Base-by-base conservation (phyloP, 2,113 vertebrate species). In the Tor tambroides region DNA sequence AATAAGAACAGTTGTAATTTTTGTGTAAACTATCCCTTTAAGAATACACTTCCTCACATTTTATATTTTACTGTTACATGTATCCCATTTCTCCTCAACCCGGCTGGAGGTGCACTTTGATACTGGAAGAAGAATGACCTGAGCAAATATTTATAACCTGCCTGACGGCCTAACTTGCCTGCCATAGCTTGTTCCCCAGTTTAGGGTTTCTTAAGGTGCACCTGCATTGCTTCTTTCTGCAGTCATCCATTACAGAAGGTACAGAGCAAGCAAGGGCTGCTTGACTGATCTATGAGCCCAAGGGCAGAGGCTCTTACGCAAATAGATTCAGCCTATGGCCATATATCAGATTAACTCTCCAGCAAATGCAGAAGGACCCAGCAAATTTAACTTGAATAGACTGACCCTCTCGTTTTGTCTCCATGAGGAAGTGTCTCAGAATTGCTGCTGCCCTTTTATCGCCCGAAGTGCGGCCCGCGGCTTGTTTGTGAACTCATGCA, bases 291-390 rank as follows among this genome's bases (percentile, higher is more conserved):
- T 77, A 85, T 85, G 61, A 46, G 86, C 63, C 63, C 78, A 76
- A 56, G 28, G 43, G 56, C 67, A 85, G 61, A 77, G 72, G 51
- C 54, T 76, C 79, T 63, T 86, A 78, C 83, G 72, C 79, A 86
- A 83, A 89, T 83, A 89, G 86, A 85, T 85, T 71, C 87, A 86
- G 83, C 86, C 84, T 87, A 46, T 79, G 84, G 51, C 51, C 74
- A 80, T 87, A 83, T 85, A 80, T 87, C 86, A 89, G 41, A 56
- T 84, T 82, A 38, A 67, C 77, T 85, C 46, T 1, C 56, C 35
- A 11, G 43, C 69, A 87, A 54, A 67, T 17, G 56, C 75, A 14
- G 71, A 32, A 72, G 76, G 43, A 17, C 71, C 59, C 49, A 35
- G 35, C 15, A 72, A 49, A 77, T 87, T 83, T 51, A 72, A 72